Conservation (phyloP, 2,797 vertebrate genomes). For the Masticophis lateralis region DNA sequence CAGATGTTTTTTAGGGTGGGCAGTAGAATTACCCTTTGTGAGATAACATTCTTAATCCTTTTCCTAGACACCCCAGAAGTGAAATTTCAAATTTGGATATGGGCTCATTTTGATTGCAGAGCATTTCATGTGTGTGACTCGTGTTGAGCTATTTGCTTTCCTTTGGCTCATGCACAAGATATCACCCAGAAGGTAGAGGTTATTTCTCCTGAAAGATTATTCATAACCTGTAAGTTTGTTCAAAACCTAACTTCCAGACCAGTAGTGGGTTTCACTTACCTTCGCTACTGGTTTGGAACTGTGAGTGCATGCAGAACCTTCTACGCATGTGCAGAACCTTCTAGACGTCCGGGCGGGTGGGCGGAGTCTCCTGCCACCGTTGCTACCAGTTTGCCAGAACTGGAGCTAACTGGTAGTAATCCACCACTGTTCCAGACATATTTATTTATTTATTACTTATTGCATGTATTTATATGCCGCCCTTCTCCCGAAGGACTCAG, state of each 20-base stretch:
- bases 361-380: no score
- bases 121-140: background rate
- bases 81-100: background rate
- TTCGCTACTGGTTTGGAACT: no score
- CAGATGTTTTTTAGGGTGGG: background rate
- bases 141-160: background rate
- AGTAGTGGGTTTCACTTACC: no score
- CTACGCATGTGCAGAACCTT: no score
- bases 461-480: no score
- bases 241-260: background rate
- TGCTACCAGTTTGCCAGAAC: no score
- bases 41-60: background rate
- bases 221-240: background rate
- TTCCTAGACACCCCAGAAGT: background rate
- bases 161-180: background rate
- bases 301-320: no score
- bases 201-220: background rate
- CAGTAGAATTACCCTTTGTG: background rate
- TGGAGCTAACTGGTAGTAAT: no score
- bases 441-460: no score
- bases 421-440: background rate
- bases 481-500: no score
- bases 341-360: no score
- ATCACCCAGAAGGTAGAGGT: background rate
- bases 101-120: background rate